Conservation (phyloP, 1,140 invertebrate genomes). For the Drosophila asahinai region DNA sequence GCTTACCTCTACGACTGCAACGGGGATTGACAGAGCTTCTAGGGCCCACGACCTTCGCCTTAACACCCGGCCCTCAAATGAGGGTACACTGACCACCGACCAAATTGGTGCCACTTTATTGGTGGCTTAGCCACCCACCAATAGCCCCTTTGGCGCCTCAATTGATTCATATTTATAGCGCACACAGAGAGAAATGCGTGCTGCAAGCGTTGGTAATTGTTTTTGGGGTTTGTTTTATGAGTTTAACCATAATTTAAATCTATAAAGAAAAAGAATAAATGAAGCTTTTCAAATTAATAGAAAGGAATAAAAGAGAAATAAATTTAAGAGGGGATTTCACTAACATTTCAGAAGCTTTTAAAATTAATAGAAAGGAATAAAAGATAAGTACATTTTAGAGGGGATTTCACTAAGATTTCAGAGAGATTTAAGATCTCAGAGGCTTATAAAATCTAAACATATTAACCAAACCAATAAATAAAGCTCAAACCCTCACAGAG, state of each 20-base stretch:
- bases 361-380: not conserved
- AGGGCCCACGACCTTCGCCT: constrained; percentile 59
- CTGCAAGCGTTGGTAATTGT: not conserved
- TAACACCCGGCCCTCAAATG: constrained; percentile 43
- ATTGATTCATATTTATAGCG: constrained; percentile 36
- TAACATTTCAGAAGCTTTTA: too few relatives aligned
- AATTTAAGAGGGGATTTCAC: too few relatives aligned
- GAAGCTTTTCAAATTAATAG: too few relatives aligned
- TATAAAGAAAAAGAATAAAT: not conserved
- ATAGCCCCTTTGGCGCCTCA: constrained; percentile 12
- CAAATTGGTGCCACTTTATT: constrained; percentile 67
- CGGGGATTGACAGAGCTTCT: not conserved
- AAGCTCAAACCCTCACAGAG: too few relatives aligned
- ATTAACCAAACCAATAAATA: not conserved
- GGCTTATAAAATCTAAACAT: too few relatives aligned
- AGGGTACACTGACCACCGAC: constrained; percentile 61
- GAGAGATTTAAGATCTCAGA: too few relatives aligned
- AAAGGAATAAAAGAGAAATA: too few relatives aligned
- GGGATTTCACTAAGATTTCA: too few relatives aligned
- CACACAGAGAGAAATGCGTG: constrained; percentile 16
- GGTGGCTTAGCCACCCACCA: constrained; percentile 25
- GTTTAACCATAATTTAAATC: too few relatives aligned
- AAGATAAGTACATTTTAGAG: too few relatives aligned
- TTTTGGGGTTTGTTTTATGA: not conserved
- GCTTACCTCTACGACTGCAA: constrained; percentile 29